phyloP scores from a whole-genome alignment of 2,888 invertebrate genomes.

The Chirona hameri region DNA sequence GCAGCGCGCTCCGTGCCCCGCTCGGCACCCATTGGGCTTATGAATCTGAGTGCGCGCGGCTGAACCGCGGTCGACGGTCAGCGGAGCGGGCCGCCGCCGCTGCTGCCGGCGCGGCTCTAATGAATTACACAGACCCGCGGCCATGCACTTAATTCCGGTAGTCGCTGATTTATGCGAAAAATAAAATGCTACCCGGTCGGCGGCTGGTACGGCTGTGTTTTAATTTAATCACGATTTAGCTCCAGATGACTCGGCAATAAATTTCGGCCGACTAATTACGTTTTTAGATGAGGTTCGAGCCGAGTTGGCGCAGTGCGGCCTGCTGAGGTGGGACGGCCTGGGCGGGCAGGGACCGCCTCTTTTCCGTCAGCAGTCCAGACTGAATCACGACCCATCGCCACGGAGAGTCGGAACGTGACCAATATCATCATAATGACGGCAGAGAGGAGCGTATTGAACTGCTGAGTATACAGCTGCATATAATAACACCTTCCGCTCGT shows the following conservation, averaged over 20 bases:
- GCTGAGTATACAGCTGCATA: no score
- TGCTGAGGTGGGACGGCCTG: background rate
- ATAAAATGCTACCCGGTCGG: background rate
- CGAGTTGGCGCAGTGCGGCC: background rate
- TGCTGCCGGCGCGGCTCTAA: background rate
- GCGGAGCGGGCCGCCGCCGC: background rate
- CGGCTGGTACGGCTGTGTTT: slow-evolving; percentile 9
- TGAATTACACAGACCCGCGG: slow-evolving; percentile 3
- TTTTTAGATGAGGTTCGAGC: slow-evolving; percentile 7
- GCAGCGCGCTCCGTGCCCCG: background rate
- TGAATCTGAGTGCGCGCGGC: background rate
- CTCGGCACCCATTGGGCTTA: background rate
- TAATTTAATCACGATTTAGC: slow-evolving; percentile 27
- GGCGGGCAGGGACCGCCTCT: background rate
- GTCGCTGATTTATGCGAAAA: slow-evolving; percentile 23
- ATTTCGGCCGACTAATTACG: slow-evolving; percentile 13
- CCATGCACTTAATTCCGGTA: slow-evolving; percentile 22
- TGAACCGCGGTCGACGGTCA: background rate
- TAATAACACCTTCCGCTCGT: no score
- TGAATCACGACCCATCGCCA: no score
- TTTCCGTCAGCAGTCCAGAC: no score
- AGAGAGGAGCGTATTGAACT: no score
- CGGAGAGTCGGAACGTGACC: no score
- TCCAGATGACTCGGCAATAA: slow-evolving; percentile 24
- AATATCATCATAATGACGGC: no score